Conservation (phyloP, 2,113 vertebrate species). For the Mus spicilegus region DNA sequence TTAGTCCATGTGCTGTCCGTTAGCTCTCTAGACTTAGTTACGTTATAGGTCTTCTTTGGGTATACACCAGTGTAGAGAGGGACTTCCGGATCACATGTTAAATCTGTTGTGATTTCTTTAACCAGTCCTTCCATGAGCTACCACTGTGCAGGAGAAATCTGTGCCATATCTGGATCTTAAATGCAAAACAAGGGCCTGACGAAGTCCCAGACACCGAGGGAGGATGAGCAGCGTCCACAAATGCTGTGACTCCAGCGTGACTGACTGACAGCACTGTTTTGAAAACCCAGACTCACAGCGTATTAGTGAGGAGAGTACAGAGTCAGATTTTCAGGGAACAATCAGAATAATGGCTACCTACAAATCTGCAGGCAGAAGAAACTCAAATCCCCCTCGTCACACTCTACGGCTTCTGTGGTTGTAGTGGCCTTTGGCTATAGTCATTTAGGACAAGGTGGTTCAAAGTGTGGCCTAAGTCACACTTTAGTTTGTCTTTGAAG, state of each 20-base stretch:
- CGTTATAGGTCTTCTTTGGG: not conserved
- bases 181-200: not conserved
- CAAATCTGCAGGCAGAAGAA: not conserved
- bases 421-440: not conserved
- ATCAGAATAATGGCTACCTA: not conserved
- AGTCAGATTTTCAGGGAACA: not conserved
- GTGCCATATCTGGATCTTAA: not conserved
- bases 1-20: not conserved
- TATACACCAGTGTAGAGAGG: not conserved
- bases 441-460: not conserved
- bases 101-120: not conserved
- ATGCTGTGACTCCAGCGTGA: not conserved
- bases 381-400: not conserved
- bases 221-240: not conserved
- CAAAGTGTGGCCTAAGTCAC: not conserved
- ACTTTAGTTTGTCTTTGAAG: not conserved
- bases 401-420: not conserved
- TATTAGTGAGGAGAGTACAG: not conserved
- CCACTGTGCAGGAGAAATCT: too few species aligned
- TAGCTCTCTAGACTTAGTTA: not conserved
- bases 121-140: not conserved
- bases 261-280: not conserved
- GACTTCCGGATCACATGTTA: too few species aligned
- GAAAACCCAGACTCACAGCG: not conserved
- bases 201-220: not conserved